These are phyloP conservation scores for Menidia menidia DNA, from an alignment of 2,797 vertebrate genomes.

Conservation along the genomic window DNA sequence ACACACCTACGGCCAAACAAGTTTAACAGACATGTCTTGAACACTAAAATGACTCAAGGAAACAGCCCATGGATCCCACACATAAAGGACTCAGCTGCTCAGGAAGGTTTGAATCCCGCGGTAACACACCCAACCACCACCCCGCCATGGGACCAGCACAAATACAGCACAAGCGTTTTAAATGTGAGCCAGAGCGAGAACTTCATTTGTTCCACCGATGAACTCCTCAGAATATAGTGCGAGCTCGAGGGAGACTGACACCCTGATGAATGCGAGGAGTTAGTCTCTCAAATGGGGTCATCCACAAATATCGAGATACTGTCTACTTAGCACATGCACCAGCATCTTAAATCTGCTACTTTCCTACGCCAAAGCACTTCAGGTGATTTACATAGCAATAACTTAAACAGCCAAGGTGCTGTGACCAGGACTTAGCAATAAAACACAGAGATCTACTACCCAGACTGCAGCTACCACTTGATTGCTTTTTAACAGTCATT, in stretches of 20 bases:
- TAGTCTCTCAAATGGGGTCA: conserved; percentile 69
- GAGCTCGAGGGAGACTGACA: conserved; percentile 60
- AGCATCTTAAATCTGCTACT: conserved; percentile 81
- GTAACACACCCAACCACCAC: neutral
- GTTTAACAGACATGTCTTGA: neutral
- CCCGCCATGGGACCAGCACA: conserved; percentile 9
- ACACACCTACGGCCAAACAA: neutral
- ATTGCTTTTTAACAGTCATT: conserved; percentile 84
- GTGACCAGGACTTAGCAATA: conserved; percentile 76
- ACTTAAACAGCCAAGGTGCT: conserved; percentile 78
- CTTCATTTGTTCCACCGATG: conserved; percentile 66
- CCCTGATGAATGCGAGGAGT: conserved; percentile 72
- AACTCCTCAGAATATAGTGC: conserved; percentile 62
- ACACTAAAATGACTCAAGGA: neutral
- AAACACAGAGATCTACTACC: conserved; percentile 80
- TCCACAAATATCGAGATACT: conserved; percentile 76
- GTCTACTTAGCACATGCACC: conserved; percentile 81
- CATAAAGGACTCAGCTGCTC: neutral
- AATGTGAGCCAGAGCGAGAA: conserved; percentile 40
- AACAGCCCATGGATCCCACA: neutral
- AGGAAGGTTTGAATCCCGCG: neutral
- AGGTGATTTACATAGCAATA: conserved; percentile 86
- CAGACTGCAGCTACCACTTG: conserved; percentile 69
- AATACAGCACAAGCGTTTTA: conserved; percentile 63
- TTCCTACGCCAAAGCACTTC: conserved; percentile 78